These are phyloP conservation scores for Hypomecis atomaria DNA, from an alignment of 2,888 invertebrate species.

Conservation along the genomic window DNA sequence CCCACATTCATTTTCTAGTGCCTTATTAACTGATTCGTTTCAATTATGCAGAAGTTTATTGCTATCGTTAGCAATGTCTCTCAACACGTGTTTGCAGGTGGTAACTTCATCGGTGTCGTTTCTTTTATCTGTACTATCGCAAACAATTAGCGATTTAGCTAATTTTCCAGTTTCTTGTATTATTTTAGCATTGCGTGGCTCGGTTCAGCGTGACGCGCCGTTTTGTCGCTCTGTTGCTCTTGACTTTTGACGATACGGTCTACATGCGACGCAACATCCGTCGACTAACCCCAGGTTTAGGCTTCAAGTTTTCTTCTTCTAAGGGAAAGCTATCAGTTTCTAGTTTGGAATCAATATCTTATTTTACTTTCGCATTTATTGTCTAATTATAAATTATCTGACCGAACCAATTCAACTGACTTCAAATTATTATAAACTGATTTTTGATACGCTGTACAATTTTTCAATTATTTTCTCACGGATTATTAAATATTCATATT, in stretches of 20 bases:
- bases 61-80: slow-evolving; percentile 26
- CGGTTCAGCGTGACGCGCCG: slow-evolving; percentile 77
- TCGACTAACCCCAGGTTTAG: slow-evolving; percentile 69
- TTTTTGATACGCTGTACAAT: slow-evolving; percentile 50
- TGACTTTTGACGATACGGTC: slow-evolving; percentile 79
- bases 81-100: slow-evolving; percentile 5
- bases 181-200: slow-evolving; percentile 70
- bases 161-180: slow-evolving; percentile 59
- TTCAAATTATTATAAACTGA: slow-evolving; percentile 48
- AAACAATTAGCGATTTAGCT: slow-evolving; percentile 52
- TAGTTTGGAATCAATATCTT: slow-evolving; percentile 47
- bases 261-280: slow-evolving; percentile 74
- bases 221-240: slow-evolving; percentile 77
- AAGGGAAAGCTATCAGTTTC: slow-evolving; percentile 57
- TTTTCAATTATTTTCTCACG: slow-evolving; percentile 70
- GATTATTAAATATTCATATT: slow-evolving; percentile 67
- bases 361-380: slow-evolving; percentile 29
- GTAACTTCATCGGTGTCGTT: slow-evolving; percentile 13
- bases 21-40: slow-evolving; percentile 47
- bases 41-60: slow-evolving; percentile 45
- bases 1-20: slow-evolving; percentile 45
- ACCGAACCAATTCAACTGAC: slow-evolving; percentile 14
- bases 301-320: slow-evolving; percentile 58
- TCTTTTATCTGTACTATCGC: slow-evolving; percentile 31
- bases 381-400: slow-evolving; percentile 4